Conservation (phyloP, 2,797 vertebrate genomes). For the Ataeniobius toweri region DNA sequence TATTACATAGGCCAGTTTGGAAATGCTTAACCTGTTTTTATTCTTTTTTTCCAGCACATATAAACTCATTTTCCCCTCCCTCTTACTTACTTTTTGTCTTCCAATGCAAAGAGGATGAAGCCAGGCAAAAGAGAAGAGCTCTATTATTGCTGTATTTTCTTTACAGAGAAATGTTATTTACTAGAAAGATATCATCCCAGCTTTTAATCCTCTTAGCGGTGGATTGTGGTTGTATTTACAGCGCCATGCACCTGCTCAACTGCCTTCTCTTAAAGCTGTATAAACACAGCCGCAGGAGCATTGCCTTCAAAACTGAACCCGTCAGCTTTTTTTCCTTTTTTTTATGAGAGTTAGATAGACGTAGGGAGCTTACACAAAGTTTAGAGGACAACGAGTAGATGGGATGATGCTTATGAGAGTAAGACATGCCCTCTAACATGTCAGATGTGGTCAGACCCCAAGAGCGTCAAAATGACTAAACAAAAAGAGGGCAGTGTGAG, state of each 20-base stretch:
- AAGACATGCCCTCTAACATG: constrained; percentile 29
- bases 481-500: constrained; percentile 45
- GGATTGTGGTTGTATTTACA: constrained; percentile 86
- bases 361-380: constrained; percentile 63
- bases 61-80: constrained; percentile 76
- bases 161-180: constrained; percentile 83
- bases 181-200: constrained; percentile 84
- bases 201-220: constrained; percentile 87
- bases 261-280: constrained; percentile 84
- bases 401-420: constrained; percentile 43
- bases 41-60: constrained; percentile 58
- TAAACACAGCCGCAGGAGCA: constrained; percentile 80
- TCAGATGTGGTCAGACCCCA: constrained; percentile 60
- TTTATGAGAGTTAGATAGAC: constrained; percentile 51
- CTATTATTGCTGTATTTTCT: constrained; percentile 81
- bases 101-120: constrained; percentile 81
- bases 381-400: constrained; percentile 70
- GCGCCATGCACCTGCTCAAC: constrained; percentile 85
- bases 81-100: constrained; percentile 79
- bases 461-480: constrained; percentile 47
- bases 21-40: constrained; percentile 80
- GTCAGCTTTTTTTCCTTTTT: constrained; percentile 57
- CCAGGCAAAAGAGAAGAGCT: constrained; percentile 74
- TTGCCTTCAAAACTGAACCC: constrained; percentile 67
- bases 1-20: constrained; percentile 78